These are phyloP conservation scores for Ptiloglossa arizonensis DNA, from an alignment of 1,140 invertebrate genomes.

Conservation along the genomic window DNA sequence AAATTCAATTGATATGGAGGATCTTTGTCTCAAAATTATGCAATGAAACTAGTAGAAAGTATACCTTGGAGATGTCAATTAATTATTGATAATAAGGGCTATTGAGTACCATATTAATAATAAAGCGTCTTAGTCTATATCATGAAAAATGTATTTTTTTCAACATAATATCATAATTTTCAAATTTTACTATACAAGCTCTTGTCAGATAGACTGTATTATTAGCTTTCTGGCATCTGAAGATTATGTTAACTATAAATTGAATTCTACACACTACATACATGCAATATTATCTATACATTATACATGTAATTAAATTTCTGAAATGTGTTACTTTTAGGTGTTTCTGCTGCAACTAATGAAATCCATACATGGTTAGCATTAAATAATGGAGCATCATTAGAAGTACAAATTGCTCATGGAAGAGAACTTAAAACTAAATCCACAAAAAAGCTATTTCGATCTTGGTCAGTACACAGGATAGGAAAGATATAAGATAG, in stretches of 20 bases:
- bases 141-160: no score
- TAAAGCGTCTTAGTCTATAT: no score
- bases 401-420: conserved; percentile 78
- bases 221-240: not conserved
- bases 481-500: conserved; percentile 78
- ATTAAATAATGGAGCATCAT: conserved; percentile 79
- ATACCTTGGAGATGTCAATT: no score
- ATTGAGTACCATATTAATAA: no score
- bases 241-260: not conserved
- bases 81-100: no score
- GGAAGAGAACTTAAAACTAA: conserved; percentile 77
- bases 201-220: no score
- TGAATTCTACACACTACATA: not conserved
- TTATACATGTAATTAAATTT: not conserved
- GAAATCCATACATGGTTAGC: conserved; percentile 79
- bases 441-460: conserved; percentile 76
- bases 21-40: no score
- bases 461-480: conserved; percentile 80
- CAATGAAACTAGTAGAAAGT: no score
- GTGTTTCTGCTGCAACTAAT: conserved; percentile 71
- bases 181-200: no score
- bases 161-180: no score
- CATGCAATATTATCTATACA: no score
- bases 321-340: conserved; percentile 40
- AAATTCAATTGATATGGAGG: no score